Evolutionary conservation across 2,113 vertebrate genomes (phyloP).

Genomic region (Cephalophus harveyi): DNA sequence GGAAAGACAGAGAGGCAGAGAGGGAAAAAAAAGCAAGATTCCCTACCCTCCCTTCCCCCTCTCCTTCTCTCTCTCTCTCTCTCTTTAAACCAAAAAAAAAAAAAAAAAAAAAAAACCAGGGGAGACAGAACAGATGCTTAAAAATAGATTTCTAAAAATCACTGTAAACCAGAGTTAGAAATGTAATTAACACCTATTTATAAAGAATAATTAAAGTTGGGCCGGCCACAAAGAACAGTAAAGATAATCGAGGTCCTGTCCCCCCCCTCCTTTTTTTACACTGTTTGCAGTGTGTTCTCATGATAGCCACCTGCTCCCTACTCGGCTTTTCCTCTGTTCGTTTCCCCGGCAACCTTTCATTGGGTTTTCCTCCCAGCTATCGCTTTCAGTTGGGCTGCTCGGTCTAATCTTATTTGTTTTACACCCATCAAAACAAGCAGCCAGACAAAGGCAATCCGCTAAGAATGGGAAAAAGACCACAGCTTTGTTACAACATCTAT

Average conservation of each 20-base stretch:
- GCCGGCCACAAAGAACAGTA: constrained; percentile 85
- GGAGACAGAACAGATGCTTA: constrained; percentile 83
- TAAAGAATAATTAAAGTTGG: constrained; percentile 91
- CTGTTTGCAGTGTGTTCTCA: constrained; percentile 90
- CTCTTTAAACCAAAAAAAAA: constrained; percentile 23
- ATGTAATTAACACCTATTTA: constrained; percentile 91
- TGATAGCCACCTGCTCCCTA: constrained; percentile 91
- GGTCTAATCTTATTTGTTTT: constrained; percentile 93
- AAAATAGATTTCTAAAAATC: constrained; percentile 86
- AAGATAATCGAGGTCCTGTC: constrained; percentile 84
- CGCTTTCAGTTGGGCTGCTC: constrained; percentile 91
- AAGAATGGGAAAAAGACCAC: constrained; percentile 85
- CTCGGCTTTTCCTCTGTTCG: constrained; percentile 89
- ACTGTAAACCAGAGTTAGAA: constrained; percentile 83
- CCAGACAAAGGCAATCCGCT: constrained; percentile 89
- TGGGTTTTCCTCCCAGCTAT: constrained; percentile 91
- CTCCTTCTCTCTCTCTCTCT: neutral
- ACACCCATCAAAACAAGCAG: constrained; percentile 92
- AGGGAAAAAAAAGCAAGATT: constrained; percentile 58
- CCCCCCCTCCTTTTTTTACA: constrained; percentile 78
- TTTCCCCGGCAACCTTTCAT: constrained; percentile 92
- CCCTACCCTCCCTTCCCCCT: constrained; percentile 49
- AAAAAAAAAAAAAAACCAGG: constrained; percentile 72
- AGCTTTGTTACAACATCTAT: constrained; percentile 85
- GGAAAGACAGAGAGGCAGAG: neutral